These are phyloP conservation scores for Philhelius pedissequus DNA, from an alignment of 2,888 invertebrate species.

Conservation along the genomic window DNA sequence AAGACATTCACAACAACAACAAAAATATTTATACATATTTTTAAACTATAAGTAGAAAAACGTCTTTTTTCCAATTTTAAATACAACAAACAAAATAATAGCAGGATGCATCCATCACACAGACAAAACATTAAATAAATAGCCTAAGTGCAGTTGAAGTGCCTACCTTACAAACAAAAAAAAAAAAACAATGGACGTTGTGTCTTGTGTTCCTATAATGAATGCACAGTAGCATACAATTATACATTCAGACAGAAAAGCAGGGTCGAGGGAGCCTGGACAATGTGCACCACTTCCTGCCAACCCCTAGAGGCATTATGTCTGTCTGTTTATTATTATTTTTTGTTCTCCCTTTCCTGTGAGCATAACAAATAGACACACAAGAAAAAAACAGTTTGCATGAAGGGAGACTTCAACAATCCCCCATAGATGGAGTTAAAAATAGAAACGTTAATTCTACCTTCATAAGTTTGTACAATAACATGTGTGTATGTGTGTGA, in stretches of 20 bases:
- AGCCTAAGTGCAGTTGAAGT: constrained; percentile 10
- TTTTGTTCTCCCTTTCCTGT: constrained; percentile 6
- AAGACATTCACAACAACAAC: background rate
- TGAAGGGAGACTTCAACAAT: background rate
- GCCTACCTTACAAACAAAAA: constrained; percentile 24
- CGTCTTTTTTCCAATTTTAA: background rate
- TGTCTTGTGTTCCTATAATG: constrained; percentile 28
- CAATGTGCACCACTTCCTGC: constrained; percentile 38
- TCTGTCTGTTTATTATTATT: constrained; percentile 21
- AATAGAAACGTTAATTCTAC: constrained; percentile 13
- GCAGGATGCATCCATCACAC: background rate
- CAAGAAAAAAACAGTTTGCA: background rate
- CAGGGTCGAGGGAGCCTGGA: background rate
- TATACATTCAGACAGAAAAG: constrained; percentile 33
- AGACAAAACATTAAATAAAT: background rate
- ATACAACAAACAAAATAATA: background rate
- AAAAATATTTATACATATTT: no score
- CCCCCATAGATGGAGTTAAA: constrained; percentile 30
- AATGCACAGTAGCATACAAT: constrained; percentile 54
- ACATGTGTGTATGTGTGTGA: background rate
- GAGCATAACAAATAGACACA: background rate
- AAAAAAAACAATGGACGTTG: constrained; percentile 51
- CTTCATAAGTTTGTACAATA: background rate
- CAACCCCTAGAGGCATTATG: constrained; percentile 21
- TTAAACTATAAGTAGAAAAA: constrained; percentile 30